Base-by-base conservation (phyloP, 2,888 invertebrate species). In the Mantis religiosa region DNA sequence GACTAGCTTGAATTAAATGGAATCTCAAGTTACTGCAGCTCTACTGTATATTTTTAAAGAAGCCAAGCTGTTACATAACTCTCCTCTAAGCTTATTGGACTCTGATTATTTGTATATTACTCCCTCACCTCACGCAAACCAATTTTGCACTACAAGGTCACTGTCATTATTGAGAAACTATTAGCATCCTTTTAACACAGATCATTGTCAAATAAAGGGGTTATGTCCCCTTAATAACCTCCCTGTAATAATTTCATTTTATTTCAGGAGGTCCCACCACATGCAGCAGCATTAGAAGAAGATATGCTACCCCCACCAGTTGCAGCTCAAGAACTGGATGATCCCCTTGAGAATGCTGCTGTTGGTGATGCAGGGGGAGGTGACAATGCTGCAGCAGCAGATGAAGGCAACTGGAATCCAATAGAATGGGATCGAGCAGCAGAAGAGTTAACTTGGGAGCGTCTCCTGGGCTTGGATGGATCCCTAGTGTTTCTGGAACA, bases 401-500 rank as follows among this genome's bases (percentile, higher is more conserved):
- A 97, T 92, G 97, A 97, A 92, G 97, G 96, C 90, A 98, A 98
- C 92, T 99, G 99, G 98, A 99, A 99, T 93, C 99, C 98, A 0
- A 98, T 99, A 95, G 99, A 99, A 92, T 99, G 99, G 99, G 99
- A 99, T 92, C 95, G 99, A 90, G 98, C 98, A 0, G 98, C 98
- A 20, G 99, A 99, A 92, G 99, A 99, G 93, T 94, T 99, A 41
- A 99, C 99, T 0, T 99, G 99, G 99, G 99, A 99, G 92, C 95
- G 99, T 91, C 94, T 99, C 9, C 94, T 99, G 0, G 99, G 99
- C 0, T 93, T 99, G 15, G 99, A 99, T 93, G 99, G 99, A 0
- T 99, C 99, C 0, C 95, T 99, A 91, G 97, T 99, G 86, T 99
- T 99, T 92, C 93, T 99, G 88, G 99, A 99, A 93, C 99, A 99